Evolutionary conservation across 2,113 vertebrate genomes (phyloP), one percentile per base, ranked within the genome.

Genomic region (Mirounga angustirostris): DNA sequence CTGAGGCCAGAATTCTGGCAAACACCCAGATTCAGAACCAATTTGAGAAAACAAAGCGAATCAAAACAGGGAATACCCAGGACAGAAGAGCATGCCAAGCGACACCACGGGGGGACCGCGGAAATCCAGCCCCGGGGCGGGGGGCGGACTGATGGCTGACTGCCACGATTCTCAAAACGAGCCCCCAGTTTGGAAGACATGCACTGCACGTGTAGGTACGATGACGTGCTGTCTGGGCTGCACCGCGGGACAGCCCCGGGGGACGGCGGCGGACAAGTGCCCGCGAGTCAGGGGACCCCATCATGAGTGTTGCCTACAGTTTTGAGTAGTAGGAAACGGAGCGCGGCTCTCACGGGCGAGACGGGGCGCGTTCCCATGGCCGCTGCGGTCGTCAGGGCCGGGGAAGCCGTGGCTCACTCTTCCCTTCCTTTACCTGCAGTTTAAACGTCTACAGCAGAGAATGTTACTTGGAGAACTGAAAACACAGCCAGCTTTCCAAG

Each of bases 161-260:
- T 7, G 33, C 16, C 1, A n/a, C 0, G 28, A 69, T 1, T 69
- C 65, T n/a, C 33, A 18, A 26, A 18, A n/a, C 33, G 1, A 18
- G 65, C 2, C 28, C 54, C 28, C 63, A 33, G 63, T 33, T 16
- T 2, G 5, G 15, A 33, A 30, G 69, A 40, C 36, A 1, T 10
- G 0, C 36, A 5, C 2, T 0, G 10, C 11, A 36, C 1, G 2
- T 24, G 21, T 0, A 6, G 5, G 21, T 12, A 4, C 9, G n/a
- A 5, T 5, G 22, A 36, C 3, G n/a, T 8, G 19, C 1, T 9
- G 0, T 5, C 36, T 5, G 19, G 69, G 69, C 69, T 22, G 21
- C 10, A 9, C 19, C 22, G 11, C 5, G 4, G 10, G 19, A 73
- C 36, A 0, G 69, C 69, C 33, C 8, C 0, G 7, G 65, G 18